Evolutionary conservation across 2,797 vertebrate genomes (phyloP).

Genomic region (Podarcis lilfordi): DNA sequence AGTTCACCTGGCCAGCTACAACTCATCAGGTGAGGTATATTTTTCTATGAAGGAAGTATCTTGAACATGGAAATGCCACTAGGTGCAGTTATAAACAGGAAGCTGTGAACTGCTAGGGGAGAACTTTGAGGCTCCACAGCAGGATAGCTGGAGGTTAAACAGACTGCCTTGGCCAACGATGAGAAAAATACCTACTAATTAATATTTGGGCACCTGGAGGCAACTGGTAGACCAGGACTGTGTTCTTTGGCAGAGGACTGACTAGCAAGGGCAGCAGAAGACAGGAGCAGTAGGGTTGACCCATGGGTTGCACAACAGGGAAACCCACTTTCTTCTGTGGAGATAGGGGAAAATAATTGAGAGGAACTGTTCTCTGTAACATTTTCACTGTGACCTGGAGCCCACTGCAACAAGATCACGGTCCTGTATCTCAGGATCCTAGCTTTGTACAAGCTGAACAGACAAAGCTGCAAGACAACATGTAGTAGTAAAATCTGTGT

Average conservation of each 20-base stretch:
- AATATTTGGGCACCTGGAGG: background rate
- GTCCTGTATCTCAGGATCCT: background rate
- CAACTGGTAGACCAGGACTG: background rate
- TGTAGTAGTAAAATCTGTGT: background rate
- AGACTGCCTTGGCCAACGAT: background rate
- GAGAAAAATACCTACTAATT: background rate
- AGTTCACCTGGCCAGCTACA: background rate
- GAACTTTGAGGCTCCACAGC: background rate
- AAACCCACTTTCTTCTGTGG: background rate
- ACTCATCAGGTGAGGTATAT: background rate
- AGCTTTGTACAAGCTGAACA: background rate
- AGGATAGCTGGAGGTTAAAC: background rate
- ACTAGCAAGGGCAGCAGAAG: background rate
- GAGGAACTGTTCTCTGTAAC: background rate
- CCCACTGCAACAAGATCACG: background rate
- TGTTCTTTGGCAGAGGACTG: background rate
- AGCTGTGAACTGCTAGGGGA: background rate
- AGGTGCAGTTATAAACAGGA: background rate
- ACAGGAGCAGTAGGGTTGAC: background rate
- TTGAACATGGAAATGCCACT: background rate
- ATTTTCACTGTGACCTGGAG: background rate
- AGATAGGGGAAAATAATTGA: background rate
- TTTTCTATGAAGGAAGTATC: background rate
- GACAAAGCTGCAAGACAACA: background rate
- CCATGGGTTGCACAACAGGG: background rate